Percentiles rank a stretch among this genome's conserved stretches.
phyloP scores from a whole-genome alignment of 2,797 vertebrate species.

The Myiotriccus ornatus region DNA sequence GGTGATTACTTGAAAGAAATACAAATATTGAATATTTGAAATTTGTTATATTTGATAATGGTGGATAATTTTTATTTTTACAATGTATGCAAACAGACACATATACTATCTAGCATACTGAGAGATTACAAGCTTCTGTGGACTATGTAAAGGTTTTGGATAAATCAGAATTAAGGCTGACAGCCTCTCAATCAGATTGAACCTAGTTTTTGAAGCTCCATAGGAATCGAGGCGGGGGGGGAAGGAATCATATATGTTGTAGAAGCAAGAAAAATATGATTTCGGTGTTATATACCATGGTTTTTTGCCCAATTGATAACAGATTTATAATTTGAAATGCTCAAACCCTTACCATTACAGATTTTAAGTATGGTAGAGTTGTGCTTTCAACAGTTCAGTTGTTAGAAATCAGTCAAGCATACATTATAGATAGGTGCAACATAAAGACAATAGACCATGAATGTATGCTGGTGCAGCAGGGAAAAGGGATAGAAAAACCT shows the following conservation, averaged over 20 bases:
- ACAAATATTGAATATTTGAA: background rate
- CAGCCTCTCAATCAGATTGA: background rate
- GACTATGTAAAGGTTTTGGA: background rate
- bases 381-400: background rate
- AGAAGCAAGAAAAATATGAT: background rate
- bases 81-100: background rate
- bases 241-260: background rate
- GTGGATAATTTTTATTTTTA: background rate
- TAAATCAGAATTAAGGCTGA: background rate
- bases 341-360: background rate
- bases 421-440: background rate
- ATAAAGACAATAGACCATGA: background rate
- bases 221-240: accelerated
- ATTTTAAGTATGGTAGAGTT: background rate
- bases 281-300: background rate
- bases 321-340: background rate
- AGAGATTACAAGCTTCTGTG: background rate
- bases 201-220: background rate
- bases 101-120: background rate
- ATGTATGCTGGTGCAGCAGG: background rate
- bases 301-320: background rate
- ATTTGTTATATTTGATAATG: background rate
- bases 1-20: background rate
- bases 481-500: background rate
- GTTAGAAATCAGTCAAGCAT: background rate